Evolutionary conservation across 2,888 invertebrate genomes (phyloP).

Genomic region (Troides oblongomaculatus): DNA sequence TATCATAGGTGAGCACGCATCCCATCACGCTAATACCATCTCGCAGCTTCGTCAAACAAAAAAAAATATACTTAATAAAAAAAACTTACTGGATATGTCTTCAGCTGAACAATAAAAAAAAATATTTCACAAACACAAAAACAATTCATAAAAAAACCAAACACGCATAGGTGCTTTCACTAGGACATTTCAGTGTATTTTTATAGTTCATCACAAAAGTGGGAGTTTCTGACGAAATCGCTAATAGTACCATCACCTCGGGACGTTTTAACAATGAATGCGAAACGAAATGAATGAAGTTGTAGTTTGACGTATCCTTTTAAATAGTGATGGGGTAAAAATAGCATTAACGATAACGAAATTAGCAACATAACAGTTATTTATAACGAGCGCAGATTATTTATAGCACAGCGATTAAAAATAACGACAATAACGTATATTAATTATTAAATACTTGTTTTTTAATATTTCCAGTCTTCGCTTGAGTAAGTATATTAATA

Average conservation of each 20-base stretch:
- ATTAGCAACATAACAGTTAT: neutral
- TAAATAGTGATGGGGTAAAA: constrained; percentile 16
- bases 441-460: neutral
- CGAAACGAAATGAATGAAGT: constrained; percentile 24
- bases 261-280: constrained; percentile 30
- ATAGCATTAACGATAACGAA: constrained; percentile 5
- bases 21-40: too few relatives aligned
- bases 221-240: constrained; percentile 32
- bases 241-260: constrained; percentile 24
- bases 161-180: constrained; percentile 32
- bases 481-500: neutral
- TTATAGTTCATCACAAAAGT: constrained; percentile 33
- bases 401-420: neutral
- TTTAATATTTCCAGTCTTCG: neutral
- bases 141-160: constrained; percentile 32
- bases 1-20: too few relatives aligned
- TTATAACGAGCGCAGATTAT: neutral
- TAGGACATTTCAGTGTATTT: constrained; percentile 34
- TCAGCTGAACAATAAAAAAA: constrained; percentile 25
- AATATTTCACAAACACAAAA: constrained; percentile 30
- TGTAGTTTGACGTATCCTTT: constrained; percentile 12
- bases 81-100: constrained; percentile 29
- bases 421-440: neutral
- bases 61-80: neutral
- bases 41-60: neutral